Conservation (phyloP, 2,797 vertebrate species). For the Alca torda region DNA sequence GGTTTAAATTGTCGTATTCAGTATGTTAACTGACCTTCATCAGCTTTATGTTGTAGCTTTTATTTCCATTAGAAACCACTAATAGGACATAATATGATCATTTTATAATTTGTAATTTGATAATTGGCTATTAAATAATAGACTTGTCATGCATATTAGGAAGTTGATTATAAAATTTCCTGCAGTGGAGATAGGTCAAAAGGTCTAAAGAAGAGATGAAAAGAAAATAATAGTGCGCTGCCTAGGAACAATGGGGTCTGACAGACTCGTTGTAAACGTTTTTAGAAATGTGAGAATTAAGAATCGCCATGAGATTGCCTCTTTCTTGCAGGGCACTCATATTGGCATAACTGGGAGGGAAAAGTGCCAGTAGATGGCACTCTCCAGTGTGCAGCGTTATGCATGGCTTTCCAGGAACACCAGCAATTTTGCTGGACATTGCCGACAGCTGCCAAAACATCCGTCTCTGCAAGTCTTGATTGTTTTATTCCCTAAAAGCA, state of each 20-base stretch:
- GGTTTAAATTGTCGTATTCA: not conserved
- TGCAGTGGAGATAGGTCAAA: constrained; percentile 4
- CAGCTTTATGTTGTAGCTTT: not conserved
- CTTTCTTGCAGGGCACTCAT: not conserved
- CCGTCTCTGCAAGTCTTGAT: not conserved
- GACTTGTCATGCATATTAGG: not conserved
- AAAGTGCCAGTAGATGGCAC: not conserved
- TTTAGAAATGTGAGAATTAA: not conserved
- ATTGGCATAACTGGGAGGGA: not conserved
- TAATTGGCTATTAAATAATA: constrained; percentile 39
- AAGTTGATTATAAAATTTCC: constrained; percentile 30
- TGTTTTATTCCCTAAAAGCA: not conserved
- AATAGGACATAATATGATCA: not conserved
- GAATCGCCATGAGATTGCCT: not conserved
- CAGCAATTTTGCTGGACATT: fast-evolving
- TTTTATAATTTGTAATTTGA: constrained; percentile 30
- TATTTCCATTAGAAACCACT: constrained; percentile 34
- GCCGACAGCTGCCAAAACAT: not conserved
- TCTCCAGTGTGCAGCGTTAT: fast-evolving
- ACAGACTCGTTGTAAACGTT: not conserved
- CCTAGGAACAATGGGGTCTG: not conserved
- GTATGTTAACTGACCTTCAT: not conserved
- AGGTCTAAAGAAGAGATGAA: not conserved
- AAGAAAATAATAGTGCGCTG: not conserved
- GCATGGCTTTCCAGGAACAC: not conserved